phyloP scores from a whole-genome alignment of 2,888 invertebrate species.

The Drosophila prolongata region DNA sequence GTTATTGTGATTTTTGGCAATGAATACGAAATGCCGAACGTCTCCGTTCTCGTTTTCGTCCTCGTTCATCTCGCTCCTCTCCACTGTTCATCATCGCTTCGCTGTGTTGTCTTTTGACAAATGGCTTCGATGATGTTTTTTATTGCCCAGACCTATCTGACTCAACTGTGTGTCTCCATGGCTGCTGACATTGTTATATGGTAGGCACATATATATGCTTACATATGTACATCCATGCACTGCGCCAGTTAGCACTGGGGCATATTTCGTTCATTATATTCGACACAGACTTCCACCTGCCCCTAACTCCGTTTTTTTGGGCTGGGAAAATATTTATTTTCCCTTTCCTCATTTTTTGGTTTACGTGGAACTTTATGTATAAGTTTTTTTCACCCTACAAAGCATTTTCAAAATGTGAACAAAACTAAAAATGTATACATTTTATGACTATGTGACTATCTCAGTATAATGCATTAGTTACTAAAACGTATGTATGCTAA shows the following conservation, averaged over 20 bases:
- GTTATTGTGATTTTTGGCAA: constrained; percentile 78
- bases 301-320: constrained; percentile 6
- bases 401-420: neutral
- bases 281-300: constrained; percentile 27
- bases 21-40: constrained; percentile 70
- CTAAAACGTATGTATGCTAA: no score
- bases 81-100: constrained; percentile 6
- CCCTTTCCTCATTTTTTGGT: neutral
- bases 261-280: constrained; percentile 66
- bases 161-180: constrained; percentile 43
- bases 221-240: constrained; percentile 45
- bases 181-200: constrained; percentile 52
- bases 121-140: constrained; percentile 78
- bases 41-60: constrained; percentile 36
- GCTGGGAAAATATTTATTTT: constrained; percentile 29
- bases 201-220: constrained; percentile 19
- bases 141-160: constrained; percentile 68
- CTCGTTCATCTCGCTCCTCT: constrained; percentile 1
- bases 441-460: no score
- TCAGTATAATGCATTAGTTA: no score
- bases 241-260: constrained; percentile 45
- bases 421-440: no score
- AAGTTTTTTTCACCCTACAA: constrained; percentile 40
- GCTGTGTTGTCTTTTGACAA: constrained; percentile 69
- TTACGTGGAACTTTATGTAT: constrained; percentile 43